Evolutionary conservation across 2,888 invertebrate genomes (phyloP), one percentile per base, ranked within the genome.

Genomic region (Dynastes tityus): DNA sequence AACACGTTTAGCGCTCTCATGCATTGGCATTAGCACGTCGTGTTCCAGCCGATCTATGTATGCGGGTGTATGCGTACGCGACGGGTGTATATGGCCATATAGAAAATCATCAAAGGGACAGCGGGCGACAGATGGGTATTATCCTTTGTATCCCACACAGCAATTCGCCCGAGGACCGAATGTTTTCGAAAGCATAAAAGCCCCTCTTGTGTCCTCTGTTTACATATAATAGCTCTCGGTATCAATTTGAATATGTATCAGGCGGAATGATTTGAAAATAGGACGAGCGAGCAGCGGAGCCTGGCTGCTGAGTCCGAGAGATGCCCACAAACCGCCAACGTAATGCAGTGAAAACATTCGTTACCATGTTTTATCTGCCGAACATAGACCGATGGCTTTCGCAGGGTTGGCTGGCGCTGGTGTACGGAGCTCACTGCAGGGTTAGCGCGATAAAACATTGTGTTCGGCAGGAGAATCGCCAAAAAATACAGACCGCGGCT

Each of bases 21-120:
- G 83, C 84, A 84, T 84, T 82, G 84, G 83, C 85, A 85, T 86
- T 85, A 85, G 83, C 87, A 85, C 86, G 85, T 85, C 84, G 84
- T 85, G 78, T 73, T 78, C 63, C 71, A 71, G 37, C 63, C 45
- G 61, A 86, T 55, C 22, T 55, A 55, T 32, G 32, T 55, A 55
- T 86, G 84, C 85, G 85, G 86, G 85, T 83, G 85, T 84, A 84
- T 45, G 61, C 45, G 61, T 84, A 84, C 84, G 83, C 83, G 84
- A 9, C 45, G 45, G 45, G 45, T 45, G 45, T 84, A 84, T 84
- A 83, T 37, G 64, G 76, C 58, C 51, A 74, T 82, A 83, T 84
- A 82, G 86, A 85, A 84, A 85, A 86, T 86, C 85, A 85, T 87
- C 87, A 87, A 87, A 87, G 86, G 87, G 85, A 85, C 84, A 86